Evolutionary conservation across 2,797 vertebrate genomes (phyloP), one percentile per base, ranked within the genome.

Genomic region (Neosilurus hyrtlii): DNA sequence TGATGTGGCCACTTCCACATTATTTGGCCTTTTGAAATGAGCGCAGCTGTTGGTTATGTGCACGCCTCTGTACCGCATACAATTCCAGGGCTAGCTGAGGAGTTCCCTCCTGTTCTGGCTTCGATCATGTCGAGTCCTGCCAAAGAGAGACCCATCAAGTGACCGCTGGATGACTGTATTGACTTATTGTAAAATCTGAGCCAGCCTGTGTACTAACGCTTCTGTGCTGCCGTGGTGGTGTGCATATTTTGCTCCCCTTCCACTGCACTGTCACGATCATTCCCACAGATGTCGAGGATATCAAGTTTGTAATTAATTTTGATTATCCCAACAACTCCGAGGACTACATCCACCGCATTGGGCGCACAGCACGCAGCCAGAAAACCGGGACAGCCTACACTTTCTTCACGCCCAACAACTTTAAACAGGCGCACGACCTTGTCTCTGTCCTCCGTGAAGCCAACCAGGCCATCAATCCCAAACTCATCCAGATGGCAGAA

Each of bases 241-340:
- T 79, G 79, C 71, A 30, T 43, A 22, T 43, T 49, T n/a, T 81
- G 82, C 84, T 43, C 51, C 54, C 65, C 82, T 87, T 79, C 72
- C 76, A 78, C 86, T 71, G 54, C 85, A 54, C 83, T 81, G 77
- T 59, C 77, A 68, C 26, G 68, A 75, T 84, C 51, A 75, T 92
- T 89, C 93, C 96, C 96, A 96, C 98, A 99, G 98, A 99, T 97
- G 98, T 99, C 92, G 98, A 99, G 94, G 98, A 99, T 91, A 96
- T 99, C 93, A 99, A 99, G 97, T 99, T 99, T 96, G 98, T 99
- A 96, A 99, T 99, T 96, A 99, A 99, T 96, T 99, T 96, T 96
- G 97, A 99, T 96, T 99, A 99, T 96, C 98, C 98, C 92, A 99
- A 99, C 97, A 98, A 97, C 95, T 99, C 98, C 90, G 98, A 99